A percentile compares a stretch with the other conserved stretches of the same genome.
phyloP scores from a whole-genome alignment of 1,140 invertebrate species.

The Phenacoccus solenopsis region DNA sequence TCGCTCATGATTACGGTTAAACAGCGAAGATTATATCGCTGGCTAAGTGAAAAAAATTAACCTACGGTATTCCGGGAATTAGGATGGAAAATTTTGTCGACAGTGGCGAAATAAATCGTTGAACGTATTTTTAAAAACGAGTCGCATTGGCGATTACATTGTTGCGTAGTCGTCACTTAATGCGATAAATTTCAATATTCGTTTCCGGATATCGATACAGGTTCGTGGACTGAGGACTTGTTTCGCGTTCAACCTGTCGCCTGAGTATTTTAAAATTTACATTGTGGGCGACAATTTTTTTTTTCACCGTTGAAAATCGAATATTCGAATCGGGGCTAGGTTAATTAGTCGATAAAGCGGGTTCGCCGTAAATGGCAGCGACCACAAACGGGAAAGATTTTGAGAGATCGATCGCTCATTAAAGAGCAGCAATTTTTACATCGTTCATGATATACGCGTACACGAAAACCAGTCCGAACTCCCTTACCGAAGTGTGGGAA shows the following conservation, averaged over 20 bases:
- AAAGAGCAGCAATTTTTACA: too few relatives aligned
- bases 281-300: neutral
- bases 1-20: too few relatives aligned
- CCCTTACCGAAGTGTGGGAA: neutral
- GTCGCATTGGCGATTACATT: neutral
- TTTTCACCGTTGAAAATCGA: neutral
- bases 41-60: too few relatives aligned
- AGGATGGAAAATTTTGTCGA: too few relatives aligned
- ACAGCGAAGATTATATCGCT: too few relatives aligned
- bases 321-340: neutral
- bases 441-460: neutral
- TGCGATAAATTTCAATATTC: neutral
- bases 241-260: constrained; percentile 1
- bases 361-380: neutral
- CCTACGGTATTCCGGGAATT: too few relatives aligned
- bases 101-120: too few relatives aligned
- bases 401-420: neutral
- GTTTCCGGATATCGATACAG: neutral
- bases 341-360: neutral
- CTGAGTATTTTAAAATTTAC: neutral
- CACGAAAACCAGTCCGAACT: neutral
- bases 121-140: too few relatives aligned
- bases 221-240: neutral
- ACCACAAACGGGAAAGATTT: neutral
- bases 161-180: neutral